These are phyloP conservation scores for Stenolophus ochropezus DNA, from an alignment of 2,888 invertebrate genomes.

Conservation along the genomic window DNA sequence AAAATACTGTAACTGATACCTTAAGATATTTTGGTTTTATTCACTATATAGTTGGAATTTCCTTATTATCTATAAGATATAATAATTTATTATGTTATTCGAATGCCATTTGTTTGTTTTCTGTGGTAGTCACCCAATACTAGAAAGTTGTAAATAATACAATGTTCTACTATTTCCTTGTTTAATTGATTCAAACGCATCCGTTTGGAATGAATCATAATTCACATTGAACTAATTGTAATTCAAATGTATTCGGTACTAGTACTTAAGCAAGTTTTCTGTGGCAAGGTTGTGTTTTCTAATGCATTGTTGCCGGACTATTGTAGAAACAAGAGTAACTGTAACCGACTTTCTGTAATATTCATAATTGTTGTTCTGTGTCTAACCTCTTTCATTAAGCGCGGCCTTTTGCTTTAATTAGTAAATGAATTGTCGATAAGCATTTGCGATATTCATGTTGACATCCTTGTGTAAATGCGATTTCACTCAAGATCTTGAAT, in stretches of 20 bases:
- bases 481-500: not conserved
- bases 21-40: too few species aligned
- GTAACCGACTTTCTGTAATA: not conserved
- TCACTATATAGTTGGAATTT: too few species aligned
- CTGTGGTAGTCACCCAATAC: too few species aligned
- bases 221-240: not conserved
- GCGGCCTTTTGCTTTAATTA: slow-evolving; percentile 34
- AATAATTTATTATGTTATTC: too few species aligned
- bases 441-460: slow-evolving; percentile 2
- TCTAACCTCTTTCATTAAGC: not conserved
- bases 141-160: not conserved
- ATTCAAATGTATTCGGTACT: not conserved
- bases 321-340: not conserved
- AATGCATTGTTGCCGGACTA: slow-evolving; percentile 16
- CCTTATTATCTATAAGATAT: too few species aligned
- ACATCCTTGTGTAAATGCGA: not conserved
- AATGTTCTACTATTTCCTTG: too few species aligned
- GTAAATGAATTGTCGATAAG: slow-evolving; percentile 18
- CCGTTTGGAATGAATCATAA: not conserved
- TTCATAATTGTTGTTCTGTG: not conserved
- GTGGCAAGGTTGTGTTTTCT: slow-evolving; percentile 4
- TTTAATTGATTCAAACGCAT: not conserved
- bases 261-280: not conserved
- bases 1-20: too few species aligned
- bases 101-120: too few species aligned